Evolutionary conservation across 2,113 vertebrate genomes (phyloP).

Genomic region (Laticauda laticaudata): DNA sequence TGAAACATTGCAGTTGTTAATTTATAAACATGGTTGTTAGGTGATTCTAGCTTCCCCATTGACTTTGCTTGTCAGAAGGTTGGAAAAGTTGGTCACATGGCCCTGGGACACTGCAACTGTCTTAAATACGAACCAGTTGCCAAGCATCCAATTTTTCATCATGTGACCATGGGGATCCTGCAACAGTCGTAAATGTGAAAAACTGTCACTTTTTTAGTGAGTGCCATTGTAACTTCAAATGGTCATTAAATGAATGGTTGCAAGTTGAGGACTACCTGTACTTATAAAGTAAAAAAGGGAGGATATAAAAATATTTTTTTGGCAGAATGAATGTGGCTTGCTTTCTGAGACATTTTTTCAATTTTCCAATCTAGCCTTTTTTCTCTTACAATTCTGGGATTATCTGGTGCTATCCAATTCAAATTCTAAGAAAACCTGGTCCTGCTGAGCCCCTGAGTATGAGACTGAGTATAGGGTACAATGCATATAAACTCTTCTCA

Average conservation of each 20-base stretch:
- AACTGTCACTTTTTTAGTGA: background rate
- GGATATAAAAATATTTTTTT: background rate
- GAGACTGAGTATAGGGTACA: background rate
- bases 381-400: background rate
- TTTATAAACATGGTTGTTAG: background rate
- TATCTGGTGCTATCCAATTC: background rate
- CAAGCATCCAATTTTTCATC: background rate
- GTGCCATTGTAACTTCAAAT: background rate
- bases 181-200: background rate
- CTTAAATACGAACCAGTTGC: too few species aligned
- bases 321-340: background rate
- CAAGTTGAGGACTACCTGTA: background rate
- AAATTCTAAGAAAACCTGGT: background rate
- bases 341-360: background rate
- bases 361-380: background rate
- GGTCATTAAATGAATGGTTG: background rate
- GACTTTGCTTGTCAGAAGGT: background rate
- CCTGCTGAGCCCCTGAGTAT: background rate
- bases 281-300: too few species aligned
- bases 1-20: too few species aligned
- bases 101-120: too few species aligned
- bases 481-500: background rate
- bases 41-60: background rate
- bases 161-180: background rate
- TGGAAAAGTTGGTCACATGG: too few species aligned